Conservation (phyloP, 2,797 vertebrate genomes). For the Amniataba percoides region DNA sequence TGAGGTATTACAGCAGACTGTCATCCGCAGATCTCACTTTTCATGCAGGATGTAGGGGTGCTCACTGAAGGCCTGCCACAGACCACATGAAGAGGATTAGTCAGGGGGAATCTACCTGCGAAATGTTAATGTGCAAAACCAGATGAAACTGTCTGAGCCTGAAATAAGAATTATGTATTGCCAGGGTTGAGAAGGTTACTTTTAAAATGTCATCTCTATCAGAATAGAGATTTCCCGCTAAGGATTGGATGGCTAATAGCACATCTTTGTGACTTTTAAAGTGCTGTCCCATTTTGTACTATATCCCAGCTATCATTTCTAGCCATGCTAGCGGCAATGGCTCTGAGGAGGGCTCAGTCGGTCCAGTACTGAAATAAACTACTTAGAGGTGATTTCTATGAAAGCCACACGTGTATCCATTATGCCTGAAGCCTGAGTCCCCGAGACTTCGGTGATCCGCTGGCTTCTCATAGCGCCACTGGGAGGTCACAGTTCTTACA, state of each 20-base stretch:
- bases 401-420: background rate
- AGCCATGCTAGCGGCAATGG: background rate
- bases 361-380: background rate
- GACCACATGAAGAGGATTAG: constrained; percentile 74
- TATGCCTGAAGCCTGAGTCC: background rate
- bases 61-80: constrained; percentile 52
- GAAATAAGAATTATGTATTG: constrained; percentile 59
- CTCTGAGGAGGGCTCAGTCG: background rate
- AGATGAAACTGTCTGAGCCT: constrained; percentile 61
- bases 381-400: background rate
- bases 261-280: constrained; percentile 50
- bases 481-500: background rate
- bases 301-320: constrained; percentile 16
- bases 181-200: constrained; percentile 52
- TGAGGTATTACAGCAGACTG: constrained; percentile 77
- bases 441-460: background rate
- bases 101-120: constrained; percentile 61
- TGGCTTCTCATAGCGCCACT: background rate
- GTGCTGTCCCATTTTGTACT: constrained; percentile 9
- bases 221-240: constrained; percentile 51
- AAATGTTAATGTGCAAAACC: constrained; percentile 70
- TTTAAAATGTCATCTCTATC: constrained; percentile 65
- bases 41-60: constrained; percentile 15
- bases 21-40: constrained; percentile 55
- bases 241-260: constrained; percentile 29